A percentile compares a stretch with the other conserved stretches of the same genome.
Evolutionary conservation across 2,797 vertebrate genomes (phyloP).

Genomic region (Aselliscus stoliczkanus): DNA sequence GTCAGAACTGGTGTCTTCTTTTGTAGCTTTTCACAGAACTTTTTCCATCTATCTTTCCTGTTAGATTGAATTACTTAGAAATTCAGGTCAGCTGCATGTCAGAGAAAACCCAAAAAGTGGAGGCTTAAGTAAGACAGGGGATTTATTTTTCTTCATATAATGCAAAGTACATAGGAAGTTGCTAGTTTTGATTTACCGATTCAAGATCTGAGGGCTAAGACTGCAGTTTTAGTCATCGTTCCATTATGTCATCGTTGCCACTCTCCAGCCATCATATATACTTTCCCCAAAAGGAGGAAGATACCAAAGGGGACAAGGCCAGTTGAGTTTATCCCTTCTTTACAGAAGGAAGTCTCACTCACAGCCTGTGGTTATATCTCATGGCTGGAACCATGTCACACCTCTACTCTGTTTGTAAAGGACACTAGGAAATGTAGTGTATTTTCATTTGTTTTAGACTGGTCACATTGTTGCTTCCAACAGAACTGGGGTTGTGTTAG

Average conservation of each 20-base stretch:
- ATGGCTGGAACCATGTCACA: not conserved
- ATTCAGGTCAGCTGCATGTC: slow-evolving; percentile 6
- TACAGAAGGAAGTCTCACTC: not conserved
- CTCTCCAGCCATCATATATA: not conserved
- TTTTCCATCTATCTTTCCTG: not conserved
- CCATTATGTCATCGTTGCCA: not conserved
- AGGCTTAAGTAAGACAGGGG: not conserved
- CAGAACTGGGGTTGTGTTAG: not conserved
- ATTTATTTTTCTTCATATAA: slow-evolving; percentile 12
- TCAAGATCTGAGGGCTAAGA: not conserved
- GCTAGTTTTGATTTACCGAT: not conserved
- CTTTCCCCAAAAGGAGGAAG: not conserved
- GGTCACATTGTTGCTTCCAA: not conserved
- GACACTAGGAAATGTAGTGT: not conserved
- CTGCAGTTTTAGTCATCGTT: not conserved
- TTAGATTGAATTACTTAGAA: slow-evolving; percentile 35
- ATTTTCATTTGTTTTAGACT: not conserved
- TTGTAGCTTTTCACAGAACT: not conserved
- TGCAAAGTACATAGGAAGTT: not conserved
- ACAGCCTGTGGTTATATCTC: not conserved
- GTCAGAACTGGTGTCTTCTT: not conserved
- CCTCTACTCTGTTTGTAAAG: not conserved
- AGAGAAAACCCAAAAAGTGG: not conserved
- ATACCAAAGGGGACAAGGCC: not conserved
- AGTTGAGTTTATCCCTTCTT: not conserved